Evolutionary conservation across 2,888 invertebrate species (phyloP), one percentile per base, ranked within the genome.

Genomic region (Adelognathus sp.): DNA sequence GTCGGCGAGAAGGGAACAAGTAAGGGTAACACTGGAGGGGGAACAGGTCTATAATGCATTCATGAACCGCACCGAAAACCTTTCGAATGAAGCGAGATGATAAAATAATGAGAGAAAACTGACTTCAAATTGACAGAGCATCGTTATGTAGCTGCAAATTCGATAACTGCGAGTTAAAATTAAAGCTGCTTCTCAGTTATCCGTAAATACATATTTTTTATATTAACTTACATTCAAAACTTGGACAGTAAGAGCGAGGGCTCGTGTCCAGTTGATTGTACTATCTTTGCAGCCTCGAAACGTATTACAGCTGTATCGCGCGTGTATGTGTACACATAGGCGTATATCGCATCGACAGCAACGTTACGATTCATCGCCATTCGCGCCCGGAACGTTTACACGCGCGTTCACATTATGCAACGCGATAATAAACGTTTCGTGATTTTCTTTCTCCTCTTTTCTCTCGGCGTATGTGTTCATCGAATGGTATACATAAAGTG

Each of bases 191-290:
- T 6, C 18, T 7, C 7, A 31, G 4, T 16, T 31, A 33, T 33
- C 31, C 18, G 2, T 36, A 16, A 9, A 24, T 52, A n/a, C n/a
- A 24, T 52, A n/a, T 52, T 24, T 36, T 29, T 56, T 31, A n/a
- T n/a, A n/a, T 56, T 33, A 18, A 11, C 16, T 16, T 14, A 56
- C 31, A 24, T 36, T 56, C 6, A 56, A 56, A 16, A 5, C 33
- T 33, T 9, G 18, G 33, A 33, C 6, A 56, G 18, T 14, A 56
- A 29, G 18, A 4, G 6, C 27, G 18, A 33, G 56, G 33, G 33
- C 33, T 56, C 31, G 33, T 16, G 31, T 31, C 29, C 71, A 71
- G 71, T 61, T 71, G 71, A 61, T 71, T 71, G 61, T 21, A 71
- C 61, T 39, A 71, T 61, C 71, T 39, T 21, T 52, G 11, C 14